phyloP scores from a whole-genome alignment of 2,113 vertebrate species.

The Sapayoa aenigma region DNA sequence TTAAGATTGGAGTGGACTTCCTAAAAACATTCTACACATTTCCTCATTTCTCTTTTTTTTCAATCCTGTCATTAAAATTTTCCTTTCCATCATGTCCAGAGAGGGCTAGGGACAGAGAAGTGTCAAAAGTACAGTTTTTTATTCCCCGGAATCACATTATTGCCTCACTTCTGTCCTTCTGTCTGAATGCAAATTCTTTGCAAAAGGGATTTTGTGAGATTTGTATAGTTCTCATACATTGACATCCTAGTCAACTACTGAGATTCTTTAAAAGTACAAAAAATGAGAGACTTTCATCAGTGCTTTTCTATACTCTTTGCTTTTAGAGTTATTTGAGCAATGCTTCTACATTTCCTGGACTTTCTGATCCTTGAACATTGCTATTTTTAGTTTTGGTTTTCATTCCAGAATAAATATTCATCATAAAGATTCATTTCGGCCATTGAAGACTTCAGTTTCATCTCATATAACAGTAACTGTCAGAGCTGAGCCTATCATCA shows the following conservation, averaged over 20 bases:
- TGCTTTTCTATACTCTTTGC: neutral
- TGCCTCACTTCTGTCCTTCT: neutral
- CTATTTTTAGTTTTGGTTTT: conserved; percentile 26
- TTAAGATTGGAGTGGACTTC: neutral
- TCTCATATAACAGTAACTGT: neutral
- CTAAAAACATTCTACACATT: neutral
- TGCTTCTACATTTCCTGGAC: neutral
- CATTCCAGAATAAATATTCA: conserved; percentile 43
- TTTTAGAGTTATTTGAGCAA: neutral
- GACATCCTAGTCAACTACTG: neutral
- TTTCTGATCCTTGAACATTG: conserved; percentile 22
- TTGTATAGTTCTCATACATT: neutral
- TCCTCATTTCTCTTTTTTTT: neutral
- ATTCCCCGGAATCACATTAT: neutral
- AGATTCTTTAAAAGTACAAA: neutral
- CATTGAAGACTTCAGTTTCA: conserved; percentile 9
- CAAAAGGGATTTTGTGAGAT: neutral
- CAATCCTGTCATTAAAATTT: neutral
- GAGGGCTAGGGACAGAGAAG: neutral
- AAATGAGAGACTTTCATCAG: neutral
- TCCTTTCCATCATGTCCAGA: neutral
- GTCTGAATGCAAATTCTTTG: neutral
- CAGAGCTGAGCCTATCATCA: conserved; percentile 15
- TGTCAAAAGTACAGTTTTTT: neutral
- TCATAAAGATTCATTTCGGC: conserved; percentile 27